Conservation (phyloP, 2,113 vertebrate species). For the Arothron firmamentum region DNA sequence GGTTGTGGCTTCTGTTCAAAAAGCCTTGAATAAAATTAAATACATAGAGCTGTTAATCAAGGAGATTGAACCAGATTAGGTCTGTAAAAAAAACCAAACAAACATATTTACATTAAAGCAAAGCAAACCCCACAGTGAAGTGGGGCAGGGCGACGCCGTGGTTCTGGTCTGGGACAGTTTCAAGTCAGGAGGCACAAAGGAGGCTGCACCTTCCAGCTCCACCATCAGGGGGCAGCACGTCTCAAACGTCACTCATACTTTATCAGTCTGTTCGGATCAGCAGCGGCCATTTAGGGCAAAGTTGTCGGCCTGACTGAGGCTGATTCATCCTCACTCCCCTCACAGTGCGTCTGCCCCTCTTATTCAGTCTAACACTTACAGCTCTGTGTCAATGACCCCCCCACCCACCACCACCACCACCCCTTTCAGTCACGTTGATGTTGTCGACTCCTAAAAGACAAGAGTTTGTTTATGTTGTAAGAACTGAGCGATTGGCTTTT, state of each 20-base stretch:
- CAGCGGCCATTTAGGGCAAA: slow-evolving; percentile 27
- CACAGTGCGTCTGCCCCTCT: slow-evolving; percentile 39
- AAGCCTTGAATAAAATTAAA: too few species aligned
- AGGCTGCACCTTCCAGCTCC: slow-evolving; percentile 34
- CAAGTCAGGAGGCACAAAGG: slow-evolving; percentile 34
- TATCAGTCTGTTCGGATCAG: slow-evolving; percentile 27
- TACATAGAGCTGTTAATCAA: too few species aligned
- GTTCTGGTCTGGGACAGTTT: slow-evolving; percentile 16
- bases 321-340: slow-evolving; percentile 57
- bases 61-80: too few species aligned
- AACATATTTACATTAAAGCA: not conserved
- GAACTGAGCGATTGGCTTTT: not conserved
- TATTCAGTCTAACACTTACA: slow-evolving; percentile 45
- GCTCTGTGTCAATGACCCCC: slow-evolving; percentile 24
- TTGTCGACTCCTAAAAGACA: slow-evolving; percentile 3
- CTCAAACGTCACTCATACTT: slow-evolving; percentile 37
- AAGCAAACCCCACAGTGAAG: not conserved
- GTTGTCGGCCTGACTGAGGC: slow-evolving; percentile 54
- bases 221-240: slow-evolving; percentile 69
- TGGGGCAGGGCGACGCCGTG: not conserved
- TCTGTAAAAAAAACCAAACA: not conserved
- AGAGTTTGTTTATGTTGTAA: slow-evolving; percentile 30
- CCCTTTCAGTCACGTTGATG: slow-evolving; percentile 9
- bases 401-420: not conserved
- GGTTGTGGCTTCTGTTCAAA: not conserved